These are phyloP conservation scores for Phataginus tricuspis DNA, from an alignment of 2,797 vertebrate genomes.

Conservation along the genomic window DNA sequence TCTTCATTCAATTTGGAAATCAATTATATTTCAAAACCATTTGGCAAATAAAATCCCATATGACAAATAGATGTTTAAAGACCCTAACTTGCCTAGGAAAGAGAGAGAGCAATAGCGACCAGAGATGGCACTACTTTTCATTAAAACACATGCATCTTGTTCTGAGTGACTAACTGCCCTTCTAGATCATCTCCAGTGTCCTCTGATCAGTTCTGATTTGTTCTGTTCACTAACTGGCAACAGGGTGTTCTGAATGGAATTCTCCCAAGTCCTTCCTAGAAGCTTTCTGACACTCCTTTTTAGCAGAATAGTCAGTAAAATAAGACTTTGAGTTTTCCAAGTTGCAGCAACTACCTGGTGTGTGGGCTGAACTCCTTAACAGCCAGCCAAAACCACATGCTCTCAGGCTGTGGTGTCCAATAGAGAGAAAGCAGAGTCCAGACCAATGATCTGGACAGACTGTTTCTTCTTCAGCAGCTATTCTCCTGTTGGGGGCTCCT, in stretches of 20 bases:
- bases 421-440: neutral
- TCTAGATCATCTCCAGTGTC: neutral
- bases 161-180: neutral
- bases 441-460: neutral
- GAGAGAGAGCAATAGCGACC: neutral
- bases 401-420: neutral
- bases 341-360: neutral
- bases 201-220: neutral
- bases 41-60: constrained; percentile 57
- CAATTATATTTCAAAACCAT: constrained; percentile 59
- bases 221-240: neutral
- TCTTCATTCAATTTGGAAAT: constrained; percentile 59
- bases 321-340: constrained; percentile 33
- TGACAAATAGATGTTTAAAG: constrained; percentile 33
- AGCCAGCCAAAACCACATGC: constrained; percentile 5
- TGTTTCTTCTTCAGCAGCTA: neutral
- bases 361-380: neutral
- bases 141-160: constrained; percentile 14
- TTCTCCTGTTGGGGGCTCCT: neutral
- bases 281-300: neutral
- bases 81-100: neutral
- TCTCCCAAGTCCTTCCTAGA: neutral
- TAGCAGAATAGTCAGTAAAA: constrained; percentile 24
- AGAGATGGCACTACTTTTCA: neutral
- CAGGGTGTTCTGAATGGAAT: constrained; percentile 22